Percentiles rank a stretch among this genome's conserved stretches.
Conservation (phyloP, 2,888 invertebrate genomes). For the Germaria angustata region DNA sequence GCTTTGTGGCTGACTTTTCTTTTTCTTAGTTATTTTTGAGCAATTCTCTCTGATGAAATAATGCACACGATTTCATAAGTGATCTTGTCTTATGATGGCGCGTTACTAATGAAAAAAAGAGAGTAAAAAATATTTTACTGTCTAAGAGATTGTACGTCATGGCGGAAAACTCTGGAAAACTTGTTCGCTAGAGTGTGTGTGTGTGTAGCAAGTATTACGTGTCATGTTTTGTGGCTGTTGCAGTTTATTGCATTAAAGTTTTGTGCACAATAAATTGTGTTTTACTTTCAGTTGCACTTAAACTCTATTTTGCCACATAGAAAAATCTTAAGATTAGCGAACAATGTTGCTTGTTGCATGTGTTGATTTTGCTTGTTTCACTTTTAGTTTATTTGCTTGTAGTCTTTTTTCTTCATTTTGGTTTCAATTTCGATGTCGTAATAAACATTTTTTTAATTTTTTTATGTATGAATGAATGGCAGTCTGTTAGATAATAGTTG, state of each 20-base stretch:
- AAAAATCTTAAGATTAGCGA: constrained; percentile 46
- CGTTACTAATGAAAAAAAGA: neutral
- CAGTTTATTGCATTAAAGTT: constrained; percentile 46
- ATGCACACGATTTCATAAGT: constrained; percentile 54
- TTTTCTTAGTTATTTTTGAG: neutral
- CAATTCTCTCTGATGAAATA: neutral
- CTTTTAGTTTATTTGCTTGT: neutral
- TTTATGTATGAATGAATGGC: neutral
- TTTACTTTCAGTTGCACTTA: constrained; percentile 67
- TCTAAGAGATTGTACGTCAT: constrained; percentile 44
- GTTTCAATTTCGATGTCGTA: constrained; percentile 58
- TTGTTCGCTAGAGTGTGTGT: constrained; percentile 50
- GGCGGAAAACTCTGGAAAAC: constrained; percentile 69
- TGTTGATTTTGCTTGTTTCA: neutral
- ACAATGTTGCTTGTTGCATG: constrained; percentile 50
- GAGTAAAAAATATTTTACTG: neutral
- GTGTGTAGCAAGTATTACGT: constrained; percentile 21
- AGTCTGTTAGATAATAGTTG: constrained; percentile 60
- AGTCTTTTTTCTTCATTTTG: neutral
- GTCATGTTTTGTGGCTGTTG: constrained; percentile 35
- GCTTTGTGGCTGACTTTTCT: constrained; percentile 43
- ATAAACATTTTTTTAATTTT: constrained; percentile 49
- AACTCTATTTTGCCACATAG: constrained; percentile 64
- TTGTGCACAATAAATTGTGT: constrained; percentile 58
- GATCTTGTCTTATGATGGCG: constrained; percentile 61